Evolutionary conservation across 2,888 invertebrate species (phyloP).

Genomic region (Aromia moschata): DNA sequence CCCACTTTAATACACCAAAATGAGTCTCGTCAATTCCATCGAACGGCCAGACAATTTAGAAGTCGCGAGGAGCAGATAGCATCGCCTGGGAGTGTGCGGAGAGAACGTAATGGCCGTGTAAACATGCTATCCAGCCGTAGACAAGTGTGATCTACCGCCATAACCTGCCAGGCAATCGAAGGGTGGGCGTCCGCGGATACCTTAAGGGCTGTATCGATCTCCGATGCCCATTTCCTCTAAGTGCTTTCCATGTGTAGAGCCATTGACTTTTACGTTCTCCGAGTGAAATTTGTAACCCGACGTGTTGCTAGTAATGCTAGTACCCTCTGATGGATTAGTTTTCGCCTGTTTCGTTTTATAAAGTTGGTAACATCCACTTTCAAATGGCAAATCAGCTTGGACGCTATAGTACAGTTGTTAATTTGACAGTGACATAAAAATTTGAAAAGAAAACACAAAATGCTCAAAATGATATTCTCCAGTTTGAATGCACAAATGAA

Average conservation of each 20-base stretch:
- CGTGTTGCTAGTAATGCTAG: too few species aligned
- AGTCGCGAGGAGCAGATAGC: slow-evolving; percentile 14
- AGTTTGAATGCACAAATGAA: too few species aligned
- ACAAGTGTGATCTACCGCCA: slow-evolving; percentile 18
- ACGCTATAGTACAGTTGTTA: too few species aligned
- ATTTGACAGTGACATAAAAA: too few species aligned
- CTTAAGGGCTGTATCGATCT: slow-evolving; percentile 22
- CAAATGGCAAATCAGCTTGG: too few species aligned
- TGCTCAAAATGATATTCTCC: too few species aligned
- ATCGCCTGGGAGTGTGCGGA: slow-evolving; percentile 15
- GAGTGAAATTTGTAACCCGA: slow-evolving; percentile 34
- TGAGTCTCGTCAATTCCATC: too few species aligned
- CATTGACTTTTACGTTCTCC: slow-evolving; percentile 34
- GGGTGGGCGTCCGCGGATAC: slow-evolving; percentile 19
- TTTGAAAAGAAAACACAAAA: too few species aligned
- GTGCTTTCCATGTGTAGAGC: slow-evolving; percentile 31
- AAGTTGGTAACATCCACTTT: too few species aligned
- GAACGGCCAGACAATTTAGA: slow-evolving; percentile 11
- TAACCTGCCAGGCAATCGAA: slow-evolving; percentile 24
- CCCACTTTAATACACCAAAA: too few species aligned
- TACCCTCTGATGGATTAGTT: slow-evolving; percentile 30
- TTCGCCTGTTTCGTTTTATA: too few species aligned
- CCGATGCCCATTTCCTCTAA: slow-evolving; percentile 28
- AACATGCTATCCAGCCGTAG: slow-evolving; percentile 16
- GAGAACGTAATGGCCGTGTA: slow-evolving; percentile 24